Base-by-base conservation (phyloP, 2,888 invertebrate species). In the Sceliomorpha sp. region DNA sequence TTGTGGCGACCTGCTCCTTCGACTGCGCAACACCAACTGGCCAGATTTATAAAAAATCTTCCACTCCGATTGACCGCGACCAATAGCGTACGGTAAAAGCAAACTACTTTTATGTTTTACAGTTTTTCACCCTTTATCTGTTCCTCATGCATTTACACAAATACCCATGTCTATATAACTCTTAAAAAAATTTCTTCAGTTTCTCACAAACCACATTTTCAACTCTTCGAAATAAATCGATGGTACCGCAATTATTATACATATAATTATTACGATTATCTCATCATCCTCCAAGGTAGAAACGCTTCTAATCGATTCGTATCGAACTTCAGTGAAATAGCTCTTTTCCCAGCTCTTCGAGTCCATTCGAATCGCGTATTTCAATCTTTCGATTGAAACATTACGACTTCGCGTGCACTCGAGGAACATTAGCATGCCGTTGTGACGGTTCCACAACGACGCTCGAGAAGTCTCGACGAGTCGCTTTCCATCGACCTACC, bases 401-500 rank as follows among this genome's bases (percentile, higher is more conserved):
- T 62, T 62, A 62, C 66, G 62, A 66, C 62, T 70, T 51, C 53
- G 48, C 42, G 66, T 66, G 58, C 51, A 66, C 58, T 60, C 58
- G 36, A 70, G 62, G 62, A 70, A n/a, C n/a, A 70, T 66, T 62
- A 62, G 58, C 70, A 70, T 70, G 53, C 53, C 62, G 62, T 70
- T 62, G 62, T 36, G 36, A 60, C 45, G 45, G 56, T 66, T 60
- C 60, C 40, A 45, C 66, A n/a, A n/a, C n/a, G n/a, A n/a, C n/a
- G n/a, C n/a, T n/a, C n/a, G n/a, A n/a, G n/a, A n/a, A n/a, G n/a
- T n/a, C n/a, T n/a, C n/a, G n/a, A 66, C 66, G 50, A 63, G 58
- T 70, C 63, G 55, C 53, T 47, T 37, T 45, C 20, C 17, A 45
- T 14, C 37, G 13, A n/a, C 5, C 14, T 37, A n/a, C 37, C 29